Conservation (phyloP, 2,888 invertebrate genomes). For the Microchrysa polita region DNA sequence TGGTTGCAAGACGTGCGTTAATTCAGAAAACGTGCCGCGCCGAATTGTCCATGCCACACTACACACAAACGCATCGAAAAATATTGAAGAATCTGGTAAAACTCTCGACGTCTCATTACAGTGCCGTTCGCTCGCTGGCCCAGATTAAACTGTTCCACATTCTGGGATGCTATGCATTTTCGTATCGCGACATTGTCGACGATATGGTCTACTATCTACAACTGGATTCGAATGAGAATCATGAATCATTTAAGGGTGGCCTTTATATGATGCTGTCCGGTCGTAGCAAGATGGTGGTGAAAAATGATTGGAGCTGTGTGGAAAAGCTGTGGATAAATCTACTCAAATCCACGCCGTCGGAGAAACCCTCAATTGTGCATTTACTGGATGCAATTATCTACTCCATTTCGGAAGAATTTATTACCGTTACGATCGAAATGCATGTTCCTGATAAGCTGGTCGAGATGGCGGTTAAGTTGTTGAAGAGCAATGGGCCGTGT, state of each 20-base stretch:
- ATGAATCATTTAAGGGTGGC: slow-evolving; percentile 81
- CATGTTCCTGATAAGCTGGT: slow-evolving; percentile 68
- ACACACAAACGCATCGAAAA: slow-evolving; percentile 71
- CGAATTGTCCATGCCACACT: slow-evolving; percentile 54
- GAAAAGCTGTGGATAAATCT: slow-evolving; percentile 81
- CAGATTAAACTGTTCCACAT: slow-evolving; percentile 74
- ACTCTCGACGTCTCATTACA: slow-evolving; percentile 51
- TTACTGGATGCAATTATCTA: slow-evolving; percentile 69
- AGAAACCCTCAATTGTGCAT: slow-evolving; percentile 82
- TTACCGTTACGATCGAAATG: slow-evolving; percentile 70
- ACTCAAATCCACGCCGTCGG: slow-evolving; percentile 80
- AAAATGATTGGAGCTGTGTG: slow-evolving; percentile 80
- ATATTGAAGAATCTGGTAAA: slow-evolving; percentile 69
- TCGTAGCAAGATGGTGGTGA: slow-evolving; percentile 46
- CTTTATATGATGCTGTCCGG: slow-evolving; percentile 70
- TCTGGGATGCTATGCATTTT: slow-evolving; percentile 74
- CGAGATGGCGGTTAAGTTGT: slow-evolving; percentile 63
- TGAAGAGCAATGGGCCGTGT: slow-evolving; percentile 45
- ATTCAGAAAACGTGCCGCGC: slow-evolving; percentile 51
- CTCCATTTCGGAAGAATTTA: slow-evolving; percentile 69
- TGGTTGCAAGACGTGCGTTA: slow-evolving; percentile 72
- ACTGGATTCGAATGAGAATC: slow-evolving; percentile 69
- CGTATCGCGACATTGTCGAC: slow-evolving; percentile 74
- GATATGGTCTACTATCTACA: slow-evolving; percentile 70
- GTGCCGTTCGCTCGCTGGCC: slow-evolving; percentile 70